These are phyloP conservation scores for Torymus aiolomorphi DNA, from an alignment of 2,888 invertebrate species.

Conservation along the genomic window DNA sequence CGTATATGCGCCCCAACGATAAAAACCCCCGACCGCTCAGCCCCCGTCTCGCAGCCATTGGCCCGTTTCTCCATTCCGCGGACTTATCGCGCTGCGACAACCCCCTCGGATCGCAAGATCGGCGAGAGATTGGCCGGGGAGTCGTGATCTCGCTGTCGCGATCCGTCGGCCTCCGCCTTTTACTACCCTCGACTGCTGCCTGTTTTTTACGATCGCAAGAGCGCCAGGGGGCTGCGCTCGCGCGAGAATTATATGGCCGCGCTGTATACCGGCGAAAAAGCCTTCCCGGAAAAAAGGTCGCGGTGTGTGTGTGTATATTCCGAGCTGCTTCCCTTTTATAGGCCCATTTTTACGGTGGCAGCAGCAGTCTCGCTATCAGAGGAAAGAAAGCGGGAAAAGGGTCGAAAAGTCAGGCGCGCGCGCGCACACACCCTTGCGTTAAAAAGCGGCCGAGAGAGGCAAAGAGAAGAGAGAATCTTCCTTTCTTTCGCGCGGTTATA, in stretches of 20 bases:
- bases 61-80: not conserved
- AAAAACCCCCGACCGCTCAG: slow-evolving; percentile 4
- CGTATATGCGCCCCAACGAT: slow-evolving; percentile 25
- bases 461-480: not conserved
- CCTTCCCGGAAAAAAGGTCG: slow-evolving; percentile 33
- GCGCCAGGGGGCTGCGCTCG: not conserved
- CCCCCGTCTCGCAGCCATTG: slow-evolving; percentile 15
- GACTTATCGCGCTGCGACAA: not conserved
- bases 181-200: slow-evolving; percentile 4
- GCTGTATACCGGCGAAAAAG: slow-evolving; percentile 27
- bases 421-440: slow-evolving; percentile 32
- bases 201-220: not conserved
- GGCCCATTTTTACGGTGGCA: slow-evolving; percentile 21
- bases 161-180: slow-evolving; percentile 18
- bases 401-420: not conserved
- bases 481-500: not conserved
- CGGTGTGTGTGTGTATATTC: not conserved
- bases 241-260: slow-evolving; percentile 18
- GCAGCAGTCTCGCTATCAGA: slow-evolving; percentile 25
- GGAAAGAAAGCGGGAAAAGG: slow-evolving; percentile 22
- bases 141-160: slow-evolving; percentile 5
- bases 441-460: not conserved
- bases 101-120: slow-evolving; percentile 25
- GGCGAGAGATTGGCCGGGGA: slow-evolving; percentile 29
- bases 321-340: not conserved